Conservation (phyloP, 2,797 vertebrate genomes). For the Eulemur rubriventer region DNA sequence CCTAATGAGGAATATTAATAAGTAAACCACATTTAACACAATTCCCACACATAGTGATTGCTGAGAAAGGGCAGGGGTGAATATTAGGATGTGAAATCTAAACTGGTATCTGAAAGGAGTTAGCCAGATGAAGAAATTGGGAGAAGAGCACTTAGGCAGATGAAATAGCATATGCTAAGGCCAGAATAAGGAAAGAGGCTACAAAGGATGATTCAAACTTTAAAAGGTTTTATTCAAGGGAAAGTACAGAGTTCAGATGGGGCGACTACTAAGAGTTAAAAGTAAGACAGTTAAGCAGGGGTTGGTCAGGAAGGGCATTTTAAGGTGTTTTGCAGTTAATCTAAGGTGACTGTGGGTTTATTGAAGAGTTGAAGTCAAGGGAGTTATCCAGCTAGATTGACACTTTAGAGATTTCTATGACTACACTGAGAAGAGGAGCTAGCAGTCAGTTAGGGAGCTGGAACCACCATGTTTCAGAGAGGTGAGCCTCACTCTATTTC, state of each 20-base stretch:
- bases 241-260: not conserved
- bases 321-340: not conserved
- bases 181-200: not conserved
- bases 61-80: not conserved
- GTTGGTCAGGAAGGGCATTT: not conserved
- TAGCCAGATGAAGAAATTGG: not conserved
- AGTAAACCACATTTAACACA: not conserved
- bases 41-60: not conserved
- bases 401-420: not conserved
- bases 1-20: not conserved
- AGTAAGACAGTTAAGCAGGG: not conserved
- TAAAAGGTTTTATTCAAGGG: not conserved
- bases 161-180: not conserved
- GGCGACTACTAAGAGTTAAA: not conserved
- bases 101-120: not conserved
- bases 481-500: not conserved
- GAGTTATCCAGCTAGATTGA: not conserved
- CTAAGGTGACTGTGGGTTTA: not conserved
- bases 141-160: not conserved
- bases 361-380: not conserved
- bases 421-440: too few relatives aligned
- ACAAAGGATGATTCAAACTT: not conserved
- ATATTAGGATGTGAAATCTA: not conserved
- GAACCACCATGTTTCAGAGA: not conserved
- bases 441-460: not conserved